Base-by-base conservation (phyloP, 2,888 invertebrate genomes). In the Cheilosia pagana region DNA sequence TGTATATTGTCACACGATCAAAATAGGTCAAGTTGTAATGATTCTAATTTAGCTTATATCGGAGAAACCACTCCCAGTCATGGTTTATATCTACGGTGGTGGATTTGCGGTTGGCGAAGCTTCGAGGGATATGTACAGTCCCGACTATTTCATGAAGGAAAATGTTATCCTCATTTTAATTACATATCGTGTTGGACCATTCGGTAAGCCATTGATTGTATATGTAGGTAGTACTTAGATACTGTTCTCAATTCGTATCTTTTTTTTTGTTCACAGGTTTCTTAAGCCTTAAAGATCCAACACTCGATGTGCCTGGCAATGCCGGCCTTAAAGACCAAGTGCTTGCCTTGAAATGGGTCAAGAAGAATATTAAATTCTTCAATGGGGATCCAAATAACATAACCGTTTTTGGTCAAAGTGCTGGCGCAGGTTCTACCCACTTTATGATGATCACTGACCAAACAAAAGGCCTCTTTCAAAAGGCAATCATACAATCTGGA, bases 291-390 rank as follows among this genome's bases (percentile, higher is more conserved):
- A 90, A 92, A 39, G 91, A 93, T 28, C 89, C 92, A 2, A 88
- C 89, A 1, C 86, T 93, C 0, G 91, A 92, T 72, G 91, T 93
- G 8, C 93, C 93, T 4, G 93, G 93, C 1, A 93, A 93, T 88
- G 93, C 93, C 4, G 93, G 92, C 0, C 90, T 93, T 0, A 93
- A 93, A 89, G 93, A 93, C 88, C 92, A 93, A 89, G 91, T 93
- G 1, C 86, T 93, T 88, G 93, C 93, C 0, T 88, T 93, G 21
- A 92, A 91, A 87, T 93, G 93, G 93, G 90, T 93, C 0, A 92
- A 93, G 86, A 91, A 90, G 48, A 93, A 93, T 87, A 92, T 93
- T 39, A 79, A 88, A 25, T 89, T 89, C 35, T 94, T 94, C 87
- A 92, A 92, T 57, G 93, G 93, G 1, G 92, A 94, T 89, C 90